Evolutionary conservation across 2,113 vertebrate genomes (phyloP).

Genomic region (Gymnobelideus leadbeateri): DNA sequence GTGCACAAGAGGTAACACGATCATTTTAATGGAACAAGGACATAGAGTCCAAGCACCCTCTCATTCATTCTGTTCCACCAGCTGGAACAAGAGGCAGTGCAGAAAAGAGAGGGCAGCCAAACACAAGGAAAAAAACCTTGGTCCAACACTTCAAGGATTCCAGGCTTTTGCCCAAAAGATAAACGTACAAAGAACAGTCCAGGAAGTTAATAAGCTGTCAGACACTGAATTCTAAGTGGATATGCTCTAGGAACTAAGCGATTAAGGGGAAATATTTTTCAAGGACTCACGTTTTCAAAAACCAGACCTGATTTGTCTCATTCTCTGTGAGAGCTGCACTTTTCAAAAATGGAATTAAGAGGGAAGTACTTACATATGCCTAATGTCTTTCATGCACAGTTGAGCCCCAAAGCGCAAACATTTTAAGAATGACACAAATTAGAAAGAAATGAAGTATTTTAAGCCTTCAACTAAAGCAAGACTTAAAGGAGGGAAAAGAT

Average conservation of each 20-base stretch:
- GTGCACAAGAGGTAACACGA: background rate
- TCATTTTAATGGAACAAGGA: background rate
- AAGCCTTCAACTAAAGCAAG: slow-evolving; percentile 12
- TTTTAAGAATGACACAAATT: background rate
- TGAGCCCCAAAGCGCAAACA: slow-evolving; percentile 6
- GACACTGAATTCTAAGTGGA: background rate
- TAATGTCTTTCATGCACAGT: background rate
- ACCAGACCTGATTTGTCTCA: background rate
- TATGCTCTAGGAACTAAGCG: background rate
- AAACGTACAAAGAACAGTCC: background rate
- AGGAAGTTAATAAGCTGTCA: background rate
- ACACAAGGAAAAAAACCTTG: background rate
- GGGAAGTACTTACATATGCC: background rate
- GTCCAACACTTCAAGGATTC: background rate
- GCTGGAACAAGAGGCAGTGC: background rate
- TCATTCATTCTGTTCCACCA: background rate
- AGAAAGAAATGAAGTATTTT: background rate
- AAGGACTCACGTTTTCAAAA: background rate
- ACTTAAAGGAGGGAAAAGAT: slow-evolving; percentile 57
- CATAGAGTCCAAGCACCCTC: background rate
- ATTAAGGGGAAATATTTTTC: background rate
- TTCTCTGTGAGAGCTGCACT: background rate
- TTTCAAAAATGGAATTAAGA: background rate
- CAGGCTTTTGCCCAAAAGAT: background rate
- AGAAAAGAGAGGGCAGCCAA: background rate